phyloP scores from a whole-genome alignment of 2,888 invertebrate genomes.

The Pinctada fucata region DNA sequence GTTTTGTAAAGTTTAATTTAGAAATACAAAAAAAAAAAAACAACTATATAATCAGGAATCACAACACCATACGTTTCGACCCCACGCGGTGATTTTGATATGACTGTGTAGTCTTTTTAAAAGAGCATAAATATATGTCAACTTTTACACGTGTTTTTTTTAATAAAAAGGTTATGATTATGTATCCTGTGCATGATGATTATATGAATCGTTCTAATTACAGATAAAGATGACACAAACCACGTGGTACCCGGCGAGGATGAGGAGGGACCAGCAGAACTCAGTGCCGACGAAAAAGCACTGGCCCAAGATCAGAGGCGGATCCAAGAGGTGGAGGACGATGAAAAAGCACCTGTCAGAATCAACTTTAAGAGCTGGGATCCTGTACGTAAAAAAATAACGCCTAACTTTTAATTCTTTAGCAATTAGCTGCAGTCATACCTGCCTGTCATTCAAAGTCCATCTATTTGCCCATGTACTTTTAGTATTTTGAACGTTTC shows the following conservation, averaged over 20 bases:
- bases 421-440: neutral
- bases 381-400: conserved; percentile 65
- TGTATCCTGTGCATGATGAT: no score
- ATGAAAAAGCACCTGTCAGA: conserved; percentile 58
- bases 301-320: neutral
- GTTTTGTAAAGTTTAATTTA: no score
- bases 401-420: neutral
- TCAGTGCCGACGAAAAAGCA: conserved; percentile 34
- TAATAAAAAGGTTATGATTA: no score
- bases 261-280: conserved; percentile 17
- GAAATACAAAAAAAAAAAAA: no score
- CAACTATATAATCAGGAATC: no score
- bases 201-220: neutral
- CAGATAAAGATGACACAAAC: conserved; percentile 10
- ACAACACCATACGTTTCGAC: no score
- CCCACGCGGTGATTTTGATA: no score
- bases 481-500: no score
- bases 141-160: no score
- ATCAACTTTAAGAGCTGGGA: conserved; percentile 72
- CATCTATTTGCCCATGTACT: no score
- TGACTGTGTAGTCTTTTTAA: no score
- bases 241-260: conserved; percentile 30
- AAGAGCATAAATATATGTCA: no score
- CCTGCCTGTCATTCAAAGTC: neutral
- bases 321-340: conserved; percentile 50